Evolutionary conservation across 2,888 invertebrate species (phyloP), one percentile per base, ranked within the genome.

Genomic region (Heliconius ethilla): DNA sequence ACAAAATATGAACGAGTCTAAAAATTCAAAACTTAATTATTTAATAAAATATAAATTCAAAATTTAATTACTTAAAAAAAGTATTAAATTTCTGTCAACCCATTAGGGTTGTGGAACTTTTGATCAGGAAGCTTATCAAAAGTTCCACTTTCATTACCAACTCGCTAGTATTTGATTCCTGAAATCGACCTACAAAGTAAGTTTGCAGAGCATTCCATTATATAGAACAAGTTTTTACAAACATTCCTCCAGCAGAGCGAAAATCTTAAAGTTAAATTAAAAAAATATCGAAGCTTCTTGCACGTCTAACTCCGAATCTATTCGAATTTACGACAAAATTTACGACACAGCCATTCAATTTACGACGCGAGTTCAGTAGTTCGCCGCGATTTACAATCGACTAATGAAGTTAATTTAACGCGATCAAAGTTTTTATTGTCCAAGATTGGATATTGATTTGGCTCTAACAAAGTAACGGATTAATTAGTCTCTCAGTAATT

Each of bases 371-470:
- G 77, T 82, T 81, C 63, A 79, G 80, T 79, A 81, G 79, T 82
- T 82, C 74, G 81, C 80, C 78, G 77, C 81, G 82, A 83, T 82
- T 83, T 81, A 82, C 83, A 81, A 76, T 81, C 80, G 82, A 67
- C 78, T 81, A 82, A 82, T 82, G 81, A 81, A 81, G 77, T 82
- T 79, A 78, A 81, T 80, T 82, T 75, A 65, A 78, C 74, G 81
- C 72, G 77, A 81, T 79, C 77, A 59, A 81, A 82, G 80, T 80
- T 81, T 81, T 80, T 81, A 81, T 76, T 79, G 77, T 78, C 45
- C 37, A 70, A 73, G 76, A 79, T 79, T 65, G 75, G 76, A 65
- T 73, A 77, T 73, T 70, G 77, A 73, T 77, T 72, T 73, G 22
- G 66, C 27, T 70, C 51, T 45, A 73, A 77, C 72, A 77, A 77